Conservation (phyloP, 2,797 vertebrate species). For the Hemitrygon akajei region DNA sequence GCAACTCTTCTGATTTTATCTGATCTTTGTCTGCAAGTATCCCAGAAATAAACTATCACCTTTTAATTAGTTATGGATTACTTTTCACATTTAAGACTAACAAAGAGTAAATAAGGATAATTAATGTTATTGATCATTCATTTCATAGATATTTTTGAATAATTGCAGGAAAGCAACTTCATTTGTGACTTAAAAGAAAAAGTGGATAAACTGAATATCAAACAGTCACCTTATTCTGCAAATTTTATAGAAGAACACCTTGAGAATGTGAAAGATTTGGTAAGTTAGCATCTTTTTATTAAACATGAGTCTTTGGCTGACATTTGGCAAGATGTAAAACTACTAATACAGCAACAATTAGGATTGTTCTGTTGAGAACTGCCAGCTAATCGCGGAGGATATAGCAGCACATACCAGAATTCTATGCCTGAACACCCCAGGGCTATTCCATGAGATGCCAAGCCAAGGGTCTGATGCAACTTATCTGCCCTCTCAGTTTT, state of each 20-base stretch:
- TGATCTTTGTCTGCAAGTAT: too few species aligned
- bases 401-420: too few species aligned
- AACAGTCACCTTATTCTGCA: conserved; percentile 47
- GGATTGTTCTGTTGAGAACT: too few species aligned
- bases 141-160: neutral
- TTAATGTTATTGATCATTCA: neutral
- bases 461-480: too few species aligned
- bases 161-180: conserved; percentile 54
- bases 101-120: neutral
- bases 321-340: neutral
- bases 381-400: too few species aligned
- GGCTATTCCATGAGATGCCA: too few species aligned
- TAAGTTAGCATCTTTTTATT: conserved; percentile 50
- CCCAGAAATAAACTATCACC: neutral
- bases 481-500: too few species aligned
- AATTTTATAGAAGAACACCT: conserved; percentile 73
- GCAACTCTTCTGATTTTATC: too few species aligned
- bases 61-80: neutral
- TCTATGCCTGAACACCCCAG: too few species aligned
- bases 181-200: conserved; percentile 58
- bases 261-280: conserved; percentile 60
- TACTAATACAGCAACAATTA: neutral
- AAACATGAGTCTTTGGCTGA: neutral
- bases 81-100: neutral
- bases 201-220: conserved; percentile 68